Evolutionary conservation across 2,797 vertebrate species (phyloP), one percentile per base, ranked within the genome.

Genomic region (Alfaro cultratus): DNA sequence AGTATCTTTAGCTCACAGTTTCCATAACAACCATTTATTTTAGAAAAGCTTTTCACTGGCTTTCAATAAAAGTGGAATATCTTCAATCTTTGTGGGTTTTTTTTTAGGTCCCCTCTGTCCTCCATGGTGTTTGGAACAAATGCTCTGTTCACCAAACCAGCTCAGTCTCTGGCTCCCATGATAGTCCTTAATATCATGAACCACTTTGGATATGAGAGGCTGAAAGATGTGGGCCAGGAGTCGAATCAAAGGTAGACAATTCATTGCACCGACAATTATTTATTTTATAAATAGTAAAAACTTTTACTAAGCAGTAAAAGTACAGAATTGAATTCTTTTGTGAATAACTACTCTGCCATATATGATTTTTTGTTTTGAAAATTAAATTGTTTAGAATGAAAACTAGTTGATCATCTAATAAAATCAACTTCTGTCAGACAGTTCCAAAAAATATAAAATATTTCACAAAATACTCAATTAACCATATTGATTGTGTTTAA

Each of bases 81-180:
- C 9, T 23, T 43, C 43, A 47, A 47, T 21, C 4, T 80, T 12
- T 41, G 1, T 34, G 82, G 0, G 10, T 6, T 21, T 60, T 55
- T 12, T 53, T 62, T n/a, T 85, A 99, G 97, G 78, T 96, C 96
- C 36, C 97, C 97, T 0, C 92, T 98, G 57, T 98, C 97, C 2
- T 98, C 97, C 3, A 96, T 98, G 97, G 95, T 98, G 88, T 98
- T 98, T 95, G 97, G 97, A 77, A 97, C 97, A 16, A 97, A 97
- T 78, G 97, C 97, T 53, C 94, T 99, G 82, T 97, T 98, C 94
- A 98, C 97, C 23, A 98, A 98, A 87, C 97, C 97, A 23, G 97
- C 96, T 39, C 97, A 97, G 84, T 97, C 97, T 82, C 93, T 98
- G 89, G 97, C 97, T 11, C 98, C 98, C 1, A 97, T 98, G 96